Evolutionary conservation across 2,888 invertebrate species (phyloP), one percentile per base, ranked within the genome.

Genomic region (Macrophya alboannulata): DNA sequence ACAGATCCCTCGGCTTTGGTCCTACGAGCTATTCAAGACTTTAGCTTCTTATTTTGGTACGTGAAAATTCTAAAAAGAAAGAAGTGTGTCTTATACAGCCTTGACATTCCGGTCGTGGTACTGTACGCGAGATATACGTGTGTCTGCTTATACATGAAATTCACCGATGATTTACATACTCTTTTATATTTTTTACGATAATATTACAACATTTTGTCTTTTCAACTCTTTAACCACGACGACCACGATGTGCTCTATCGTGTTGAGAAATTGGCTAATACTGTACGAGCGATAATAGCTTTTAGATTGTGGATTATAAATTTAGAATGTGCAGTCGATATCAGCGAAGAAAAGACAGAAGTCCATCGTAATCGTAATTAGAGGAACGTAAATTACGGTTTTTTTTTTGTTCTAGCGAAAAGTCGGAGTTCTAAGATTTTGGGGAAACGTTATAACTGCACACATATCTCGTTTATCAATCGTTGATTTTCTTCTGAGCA

Each of bases 31-130:
- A 77, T 55, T 77, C 77, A 37, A 37, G 8, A 21, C n/a, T 45
- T 31, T 76, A 37, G 25, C 48, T 76, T 76, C 8, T 51, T 76
- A 76, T 76, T 76, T 55, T 51, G 25, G 77, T 6, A 37, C 51
- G 31, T 77, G 17, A 77, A 51, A 55, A 77, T 77, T 77, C 37
- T 4, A 2, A 25, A 25, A 55, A 77, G 55, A 77, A 51, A 51
- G n/a, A 43, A 37, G 4, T 21, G 31, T 3, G 55, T 31, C 43
- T 45, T 45, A 37, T 37, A 45, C 8, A 77, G 51, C 77, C 55
- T 77, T 55, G 77, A 77, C 77, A 31, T 55, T 77, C 51, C 77
- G 31, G 17, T 43, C 8, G 25, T 74, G n/a, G 72, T 8, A 17
- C 40, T 37, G 40, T 37, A 17, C 15, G 71, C 37, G 37, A 71